These are phyloP conservation scores for Griposia aprilina DNA, from an alignment of 2,888 invertebrate species.

Conservation along the genomic window DNA sequence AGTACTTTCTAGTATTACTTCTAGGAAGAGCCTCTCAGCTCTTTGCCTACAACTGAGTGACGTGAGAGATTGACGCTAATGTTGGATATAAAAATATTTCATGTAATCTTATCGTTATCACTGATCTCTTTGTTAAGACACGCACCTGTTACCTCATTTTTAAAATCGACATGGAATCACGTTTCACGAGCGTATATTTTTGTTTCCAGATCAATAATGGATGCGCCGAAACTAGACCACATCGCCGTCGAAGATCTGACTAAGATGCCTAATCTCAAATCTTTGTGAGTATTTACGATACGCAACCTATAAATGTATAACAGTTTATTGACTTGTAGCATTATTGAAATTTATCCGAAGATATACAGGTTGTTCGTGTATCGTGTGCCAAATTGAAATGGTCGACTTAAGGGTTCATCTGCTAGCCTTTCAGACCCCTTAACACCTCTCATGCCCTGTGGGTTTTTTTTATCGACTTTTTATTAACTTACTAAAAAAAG, in stretches of 20 bases:
- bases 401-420: too few relatives aligned
- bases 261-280: slow-evolving; percentile 90
- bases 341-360: not conserved
- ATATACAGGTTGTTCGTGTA: too few relatives aligned
- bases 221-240: slow-evolving; percentile 89
- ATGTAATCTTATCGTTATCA: slow-evolving; percentile 1
- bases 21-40: not conserved
- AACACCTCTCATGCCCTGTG: too few relatives aligned
- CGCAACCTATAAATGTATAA: slow-evolving; percentile 6
- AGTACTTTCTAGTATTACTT: not conserved
- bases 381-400: too few relatives aligned
- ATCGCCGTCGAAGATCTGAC: slow-evolving; percentile 91
- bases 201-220: slow-evolving; percentile 89
- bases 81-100: not conserved
- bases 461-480: too few relatives aligned
- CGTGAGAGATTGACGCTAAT: not conserved
- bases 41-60: not conserved
- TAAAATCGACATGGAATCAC: slow-evolving; percentile 4
- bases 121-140: not conserved
- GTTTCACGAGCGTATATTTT: slow-evolving; percentile 46
- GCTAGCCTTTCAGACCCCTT: too few relatives aligned
- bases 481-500: too few relatives aligned
- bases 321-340: slow-evolving; percentile 25
- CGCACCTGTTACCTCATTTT: not conserved
- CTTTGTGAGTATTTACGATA: slow-evolving; percentile 88